Evolutionary conservation across 2,797 vertebrate species (phyloP).

Genomic region (Pseudotriccus pelzelni): DNA sequence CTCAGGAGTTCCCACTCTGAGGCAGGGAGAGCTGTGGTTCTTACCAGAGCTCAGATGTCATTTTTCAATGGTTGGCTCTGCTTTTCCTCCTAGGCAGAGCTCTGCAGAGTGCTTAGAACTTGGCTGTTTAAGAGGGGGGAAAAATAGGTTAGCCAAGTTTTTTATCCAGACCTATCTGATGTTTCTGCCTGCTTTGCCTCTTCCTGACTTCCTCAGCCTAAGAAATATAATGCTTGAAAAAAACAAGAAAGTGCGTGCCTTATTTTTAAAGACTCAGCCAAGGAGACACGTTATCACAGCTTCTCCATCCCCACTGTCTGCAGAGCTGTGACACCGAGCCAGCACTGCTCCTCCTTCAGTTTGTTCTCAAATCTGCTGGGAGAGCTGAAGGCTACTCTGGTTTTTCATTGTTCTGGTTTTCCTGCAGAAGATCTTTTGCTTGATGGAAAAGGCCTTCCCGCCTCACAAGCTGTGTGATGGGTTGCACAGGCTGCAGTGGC

Average conservation of each 20-base stretch:
- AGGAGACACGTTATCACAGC: not conserved
- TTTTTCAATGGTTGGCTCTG: not conserved
- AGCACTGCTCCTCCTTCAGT: not conserved
- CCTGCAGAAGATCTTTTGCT: not conserved
- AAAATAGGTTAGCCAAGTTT: slow-evolving; percentile 49
- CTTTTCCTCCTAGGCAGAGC: not conserved
- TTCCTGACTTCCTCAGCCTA: slow-evolving; percentile 27
- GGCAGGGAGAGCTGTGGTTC: not conserved
- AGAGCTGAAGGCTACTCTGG: not conserved
- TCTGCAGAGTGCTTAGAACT: not conserved
- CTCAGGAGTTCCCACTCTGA: not conserved
- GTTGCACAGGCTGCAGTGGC: not conserved
- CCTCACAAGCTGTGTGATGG: not conserved
- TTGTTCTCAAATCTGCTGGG: not conserved
- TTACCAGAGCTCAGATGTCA: not conserved
- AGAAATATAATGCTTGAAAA: slow-evolving; percentile 14
- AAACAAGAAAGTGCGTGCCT: not conserved
- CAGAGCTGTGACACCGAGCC: not conserved
- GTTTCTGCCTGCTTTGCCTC: slow-evolving; percentile 35
- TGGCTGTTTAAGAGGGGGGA: slow-evolving; percentile 3
- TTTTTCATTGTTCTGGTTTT: slow-evolving; percentile 12
- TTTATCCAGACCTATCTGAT: slow-evolving; percentile 31
- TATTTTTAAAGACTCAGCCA: slow-evolving; percentile 19
- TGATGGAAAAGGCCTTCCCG: not conserved
- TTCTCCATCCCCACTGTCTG: not conserved